Evolutionary conservation across 2,797 vertebrate species (phyloP).

Genomic region (Otolemur crassicaudatus): DNA sequence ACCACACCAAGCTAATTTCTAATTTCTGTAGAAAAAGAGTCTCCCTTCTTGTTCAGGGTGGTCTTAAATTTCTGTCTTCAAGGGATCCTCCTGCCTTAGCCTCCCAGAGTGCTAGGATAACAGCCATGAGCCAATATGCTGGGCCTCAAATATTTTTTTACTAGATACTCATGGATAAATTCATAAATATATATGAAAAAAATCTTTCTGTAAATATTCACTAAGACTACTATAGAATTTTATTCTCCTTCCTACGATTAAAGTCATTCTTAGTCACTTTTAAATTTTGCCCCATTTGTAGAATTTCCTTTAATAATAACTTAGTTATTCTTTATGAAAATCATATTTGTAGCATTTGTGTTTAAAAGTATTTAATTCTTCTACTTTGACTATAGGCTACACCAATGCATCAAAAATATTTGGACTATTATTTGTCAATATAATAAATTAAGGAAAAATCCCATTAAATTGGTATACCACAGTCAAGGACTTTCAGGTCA

Average conservation of each 20-base stretch:
- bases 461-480: not conserved
- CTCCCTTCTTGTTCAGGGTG: not conserved
- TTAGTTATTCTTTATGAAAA: slow-evolving; percentile 12
- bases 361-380: not conserved
- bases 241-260: not conserved
- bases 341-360: not conserved
- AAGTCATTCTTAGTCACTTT: not conserved
- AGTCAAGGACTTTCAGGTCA: slow-evolving; percentile 44
- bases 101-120: not conserved
- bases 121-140: not conserved
- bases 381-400: not conserved
- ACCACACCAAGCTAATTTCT: not conserved
- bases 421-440: slow-evolving; percentile 21
- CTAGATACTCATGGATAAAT: not conserved
- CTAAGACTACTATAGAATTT: not conserved
- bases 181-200: not conserved
- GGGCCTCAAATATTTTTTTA: not conserved
- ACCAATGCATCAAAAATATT: slow-evolving; percentile 52
- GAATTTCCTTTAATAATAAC: not conserved
- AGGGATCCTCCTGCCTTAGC: not conserved
- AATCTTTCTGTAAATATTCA: not conserved
- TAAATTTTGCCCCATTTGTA: not conserved
- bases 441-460: slow-evolving; percentile 47
- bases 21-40: not conserved
- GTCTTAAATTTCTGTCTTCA: not conserved